phyloP scores from a whole-genome alignment of 2,797 vertebrate genomes.

The Balearica regulorum region DNA sequence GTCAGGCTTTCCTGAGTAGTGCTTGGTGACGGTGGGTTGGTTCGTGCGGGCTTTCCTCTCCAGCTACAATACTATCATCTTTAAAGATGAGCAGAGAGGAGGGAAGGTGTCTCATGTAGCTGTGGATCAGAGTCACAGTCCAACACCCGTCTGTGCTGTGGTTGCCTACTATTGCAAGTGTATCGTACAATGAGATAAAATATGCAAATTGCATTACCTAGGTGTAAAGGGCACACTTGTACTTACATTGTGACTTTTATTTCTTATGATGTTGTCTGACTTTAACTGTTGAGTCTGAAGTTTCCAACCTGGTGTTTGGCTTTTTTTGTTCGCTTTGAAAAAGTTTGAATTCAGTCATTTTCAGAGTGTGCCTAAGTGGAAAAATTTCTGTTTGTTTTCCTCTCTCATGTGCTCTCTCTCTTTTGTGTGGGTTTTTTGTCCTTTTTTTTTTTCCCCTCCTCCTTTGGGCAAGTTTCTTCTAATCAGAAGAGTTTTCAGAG shows the following conservation, averaged over 20 bases:
- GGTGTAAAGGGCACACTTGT: not conserved
- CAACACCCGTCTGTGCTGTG: not conserved
- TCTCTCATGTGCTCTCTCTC: not conserved
- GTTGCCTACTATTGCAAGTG: not conserved
- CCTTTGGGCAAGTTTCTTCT: not conserved
- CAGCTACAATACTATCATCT: not conserved
- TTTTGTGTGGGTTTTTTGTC: not conserved
- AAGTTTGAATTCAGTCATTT: not conserved
- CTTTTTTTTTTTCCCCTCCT: not conserved
- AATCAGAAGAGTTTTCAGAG: not conserved
- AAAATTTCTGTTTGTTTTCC: not conserved
- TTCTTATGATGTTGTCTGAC: not conserved
- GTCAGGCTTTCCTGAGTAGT: not conserved
- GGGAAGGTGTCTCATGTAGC: not conserved
- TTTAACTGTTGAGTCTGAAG: not conserved
- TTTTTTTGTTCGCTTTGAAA: not conserved
- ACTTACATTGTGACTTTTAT: not conserved
- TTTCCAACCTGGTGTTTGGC: not conserved
- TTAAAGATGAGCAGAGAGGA: not conserved
- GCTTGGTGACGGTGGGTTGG: not conserved
- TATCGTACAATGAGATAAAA: not conserved
- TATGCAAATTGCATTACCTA: not conserved
- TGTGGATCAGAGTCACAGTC: not conserved
- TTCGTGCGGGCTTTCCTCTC: not conserved
- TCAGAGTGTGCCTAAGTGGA: not conserved